Conservation (phyloP, 2,113 vertebrate species). For the Hyperoodon ampullatus region DNA sequence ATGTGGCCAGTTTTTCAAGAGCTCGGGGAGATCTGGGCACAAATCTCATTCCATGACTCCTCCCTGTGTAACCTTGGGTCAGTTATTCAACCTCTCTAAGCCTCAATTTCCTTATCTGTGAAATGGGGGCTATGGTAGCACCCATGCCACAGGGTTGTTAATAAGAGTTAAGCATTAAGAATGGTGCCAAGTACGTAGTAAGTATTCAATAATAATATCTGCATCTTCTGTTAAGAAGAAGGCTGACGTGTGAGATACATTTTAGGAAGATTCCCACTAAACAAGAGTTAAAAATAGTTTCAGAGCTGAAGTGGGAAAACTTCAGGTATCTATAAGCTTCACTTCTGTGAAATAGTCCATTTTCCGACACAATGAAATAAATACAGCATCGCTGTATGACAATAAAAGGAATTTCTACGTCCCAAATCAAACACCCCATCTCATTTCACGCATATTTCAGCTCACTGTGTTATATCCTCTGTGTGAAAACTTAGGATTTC, state of each 20-base stretch:
- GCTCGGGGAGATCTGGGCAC: not conserved
- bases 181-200: not conserved
- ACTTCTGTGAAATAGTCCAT: not conserved
- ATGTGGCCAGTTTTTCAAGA: not conserved
- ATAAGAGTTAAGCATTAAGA: not conserved
- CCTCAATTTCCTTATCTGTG: not conserved
- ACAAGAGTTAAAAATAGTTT: not conserved
- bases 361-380: not conserved
- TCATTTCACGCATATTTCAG: not conserved
- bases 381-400: not conserved
- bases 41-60: not conserved
- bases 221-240: not conserved
- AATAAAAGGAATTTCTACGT: not conserved
- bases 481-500: not conserved
- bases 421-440: not conserved
- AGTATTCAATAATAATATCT: not conserved
- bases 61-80: not conserved
- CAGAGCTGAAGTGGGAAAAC: not conserved
- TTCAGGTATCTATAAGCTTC: not conserved
- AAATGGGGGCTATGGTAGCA: not conserved
- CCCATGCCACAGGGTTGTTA: not conserved
- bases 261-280: not conserved
- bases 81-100: not conserved
- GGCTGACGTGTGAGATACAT: not conserved
- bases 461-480: not conserved